Percentiles rank a stretch among this genome's conserved stretches.
Conservation (phyloP, 2,113 vertebrate genomes). For the Oncorhynchus clarkii region DNA sequence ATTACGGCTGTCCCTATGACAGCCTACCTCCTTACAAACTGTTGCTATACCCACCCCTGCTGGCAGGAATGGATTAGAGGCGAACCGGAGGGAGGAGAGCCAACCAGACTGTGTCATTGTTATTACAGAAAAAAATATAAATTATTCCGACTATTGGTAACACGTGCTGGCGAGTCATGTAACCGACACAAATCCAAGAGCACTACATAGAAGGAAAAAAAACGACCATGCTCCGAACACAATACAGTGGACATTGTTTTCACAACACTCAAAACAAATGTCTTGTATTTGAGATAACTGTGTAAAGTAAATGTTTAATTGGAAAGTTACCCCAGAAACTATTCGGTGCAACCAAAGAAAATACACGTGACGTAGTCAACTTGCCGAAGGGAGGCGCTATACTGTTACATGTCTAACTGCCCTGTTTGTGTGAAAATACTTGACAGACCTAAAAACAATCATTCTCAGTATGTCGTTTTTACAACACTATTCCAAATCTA, state of each 20-base stretch:
- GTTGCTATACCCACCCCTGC: constrained; percentile 42
- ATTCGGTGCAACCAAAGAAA: constrained; percentile 74
- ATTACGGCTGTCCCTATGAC: no score
- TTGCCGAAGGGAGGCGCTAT: constrained; percentile 69
- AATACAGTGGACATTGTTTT: neutral
- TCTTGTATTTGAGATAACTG: constrained; percentile 52
- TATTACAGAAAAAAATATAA: constrained; percentile 52
- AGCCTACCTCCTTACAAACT: no score
- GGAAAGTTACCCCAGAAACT: constrained; percentile 62
- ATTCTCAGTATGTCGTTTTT: neutral
- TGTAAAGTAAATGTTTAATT: constrained; percentile 59
- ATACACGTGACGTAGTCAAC: constrained; percentile 15
- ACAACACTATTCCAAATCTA: neutral
- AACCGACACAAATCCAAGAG: neutral
- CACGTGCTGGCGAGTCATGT: neutral
- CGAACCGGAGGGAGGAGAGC: constrained; percentile 68
- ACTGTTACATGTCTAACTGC: constrained; percentile 45
- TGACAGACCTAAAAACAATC: constrained; percentile 36
- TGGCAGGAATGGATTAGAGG: constrained; percentile 74
- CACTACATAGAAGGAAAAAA: neutral
- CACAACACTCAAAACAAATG: constrained; percentile 5
- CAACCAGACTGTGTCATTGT: constrained; percentile 77
- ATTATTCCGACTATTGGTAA: constrained; percentile 37
- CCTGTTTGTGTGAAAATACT: constrained; percentile 52
- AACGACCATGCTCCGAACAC: neutral